These are phyloP conservation scores for Onychorhynchus coronatus DNA, from an alignment of 2,113 vertebrate species.

Conservation along the genomic window DNA sequence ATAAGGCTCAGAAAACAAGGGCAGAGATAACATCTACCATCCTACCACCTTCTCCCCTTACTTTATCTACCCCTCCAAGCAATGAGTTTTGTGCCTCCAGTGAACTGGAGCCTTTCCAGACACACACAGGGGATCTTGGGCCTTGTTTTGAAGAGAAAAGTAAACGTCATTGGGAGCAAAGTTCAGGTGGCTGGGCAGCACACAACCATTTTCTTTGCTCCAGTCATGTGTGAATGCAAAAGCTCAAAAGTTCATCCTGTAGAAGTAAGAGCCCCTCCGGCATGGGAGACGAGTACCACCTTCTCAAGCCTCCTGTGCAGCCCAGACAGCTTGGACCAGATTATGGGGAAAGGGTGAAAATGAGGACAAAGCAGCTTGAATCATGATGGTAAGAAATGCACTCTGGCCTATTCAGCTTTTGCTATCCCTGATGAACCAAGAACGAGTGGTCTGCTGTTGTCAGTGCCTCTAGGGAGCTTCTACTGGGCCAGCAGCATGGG, in stretches of 20 bases:
- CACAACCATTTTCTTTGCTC: background rate
- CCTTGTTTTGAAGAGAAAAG: background rate
- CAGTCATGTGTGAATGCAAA: background rate
- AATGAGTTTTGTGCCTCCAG: background rate
- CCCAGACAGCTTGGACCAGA: background rate
- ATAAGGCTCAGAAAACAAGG: background rate
- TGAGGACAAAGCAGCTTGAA: background rate
- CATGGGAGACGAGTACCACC: background rate
- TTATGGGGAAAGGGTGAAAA: background rate
- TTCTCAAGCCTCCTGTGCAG: background rate
- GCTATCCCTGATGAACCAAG: background rate
- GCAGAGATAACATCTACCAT: background rate
- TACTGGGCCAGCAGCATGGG: background rate
- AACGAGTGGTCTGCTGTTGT: background rate
- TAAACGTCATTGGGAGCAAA: background rate
- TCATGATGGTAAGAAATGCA: background rate
- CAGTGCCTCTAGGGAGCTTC: background rate
- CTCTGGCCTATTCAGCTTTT: background rate
- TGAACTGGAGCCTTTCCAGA: background rate
- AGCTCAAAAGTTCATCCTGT: background rate
- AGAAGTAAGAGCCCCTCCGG: background rate
- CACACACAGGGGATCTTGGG: background rate
- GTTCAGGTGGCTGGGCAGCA: background rate
- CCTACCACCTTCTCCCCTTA: background rate
- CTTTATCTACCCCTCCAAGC: background rate